Evolutionary conservation across 2,113 vertebrate genomes (phyloP), one percentile per base, ranked within the genome.

Genomic region (Nothobranchius kuhntae): DNA sequence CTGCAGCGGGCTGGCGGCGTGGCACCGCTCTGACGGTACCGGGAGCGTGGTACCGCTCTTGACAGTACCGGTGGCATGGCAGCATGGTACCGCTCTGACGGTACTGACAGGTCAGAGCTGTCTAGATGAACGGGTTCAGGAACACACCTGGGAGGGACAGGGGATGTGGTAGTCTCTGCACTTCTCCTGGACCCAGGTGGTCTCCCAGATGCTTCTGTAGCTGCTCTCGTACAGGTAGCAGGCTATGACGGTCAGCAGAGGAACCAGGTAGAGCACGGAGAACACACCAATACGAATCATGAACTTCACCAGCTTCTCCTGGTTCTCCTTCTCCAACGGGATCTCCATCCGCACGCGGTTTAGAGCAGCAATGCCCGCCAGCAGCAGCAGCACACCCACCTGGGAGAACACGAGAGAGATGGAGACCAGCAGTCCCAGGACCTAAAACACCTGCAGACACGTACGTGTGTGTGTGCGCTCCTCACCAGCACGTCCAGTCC

Each of bases 261-360:
- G 98, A 64, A 96, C 95, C n/a, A 99, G 95, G 91, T 99, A 99
- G 30, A 99, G 94, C 13, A 95, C 93, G n/a, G 97, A 99, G 94
- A 99, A 99, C 30, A 99, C 95, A 1, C 94, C 98, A 35, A 99
- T 99, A 9, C 98, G 96, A 87, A 99, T 99, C 98, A 99, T 99
- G 92, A 99, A 99, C 90, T 99, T 99, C 71, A 99, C 96, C 76
- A 99, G 88, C 61, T 99, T 99, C 91, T 99, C 98, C 91, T 98
- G 97, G 91, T 99, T 99, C 90, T 99, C 97, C 91, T 98, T 99
- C 86, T 99, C 98, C 90, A 99, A 86, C 0, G 97, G 98, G 78
- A 99, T 98, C 87, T 99, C 98, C 86, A 99, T 98, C 76, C 98
- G 96, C 2, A 99, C 97, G 8, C 98, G 93, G 90, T 99, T 99